Evolutionary conservation across 2,797 vertebrate species (phyloP).

Genomic region (Tachyglossus aculeatus): DNA sequence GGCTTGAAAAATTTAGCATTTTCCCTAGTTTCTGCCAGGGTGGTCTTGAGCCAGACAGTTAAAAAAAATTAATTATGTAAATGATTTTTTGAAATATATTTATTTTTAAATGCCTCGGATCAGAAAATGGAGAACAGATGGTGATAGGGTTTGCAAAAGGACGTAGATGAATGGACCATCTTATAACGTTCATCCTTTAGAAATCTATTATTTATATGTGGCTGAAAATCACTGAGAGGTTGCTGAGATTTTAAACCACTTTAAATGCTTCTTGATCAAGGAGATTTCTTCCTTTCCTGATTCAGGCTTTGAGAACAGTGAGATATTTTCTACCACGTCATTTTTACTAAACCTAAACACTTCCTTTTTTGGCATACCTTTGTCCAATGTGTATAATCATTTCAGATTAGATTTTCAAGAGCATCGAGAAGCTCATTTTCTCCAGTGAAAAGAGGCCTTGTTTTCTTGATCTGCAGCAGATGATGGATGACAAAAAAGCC

Average conservation of each 20-base stretch:
- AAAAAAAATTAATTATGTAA: too few relatives aligned
- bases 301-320: neutral
- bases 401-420: constrained; percentile 26
- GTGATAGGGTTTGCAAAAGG: neutral
- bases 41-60: neutral
- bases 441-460: neutral
- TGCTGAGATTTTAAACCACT: neutral
- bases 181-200: neutral
- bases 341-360: constrained; percentile 4
- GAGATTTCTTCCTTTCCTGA: neutral
- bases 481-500: constrained; percentile 3
- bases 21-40: neutral
- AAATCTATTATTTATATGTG: neutral
- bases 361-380: constrained; percentile 44
- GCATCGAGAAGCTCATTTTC: constrained; percentile 1
- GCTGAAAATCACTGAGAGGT: neutral
- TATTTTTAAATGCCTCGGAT: too few relatives aligned
- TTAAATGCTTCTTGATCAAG: neutral
- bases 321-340: constrained; percentile 16
- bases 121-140: neutral
- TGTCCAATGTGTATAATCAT: neutral
- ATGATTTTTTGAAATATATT: too few relatives aligned
- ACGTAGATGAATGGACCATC: too few relatives aligned
- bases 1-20: neutral
- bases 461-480: constrained; percentile 34